Evolutionary conservation across 2,113 vertebrate species (phyloP).

Genomic region (Silurus asotus): DNA sequence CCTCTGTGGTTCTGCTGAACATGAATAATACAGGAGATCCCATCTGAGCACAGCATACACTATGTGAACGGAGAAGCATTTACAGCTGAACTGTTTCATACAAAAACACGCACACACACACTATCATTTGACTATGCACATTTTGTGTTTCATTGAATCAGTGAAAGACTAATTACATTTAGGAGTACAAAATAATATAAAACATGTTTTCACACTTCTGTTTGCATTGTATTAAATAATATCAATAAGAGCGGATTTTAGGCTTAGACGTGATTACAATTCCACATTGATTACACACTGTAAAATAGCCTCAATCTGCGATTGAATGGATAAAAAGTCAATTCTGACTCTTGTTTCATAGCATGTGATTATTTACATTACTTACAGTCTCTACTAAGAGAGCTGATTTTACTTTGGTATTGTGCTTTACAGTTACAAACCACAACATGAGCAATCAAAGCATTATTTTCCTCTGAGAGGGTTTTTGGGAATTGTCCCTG

Average conservation of each 20-base stretch:
- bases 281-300: constrained; percentile 15
- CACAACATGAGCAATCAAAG: not conserved
- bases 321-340: constrained; percentile 23
- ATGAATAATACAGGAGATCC: constrained; percentile 7
- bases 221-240: not conserved
- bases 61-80: not conserved
- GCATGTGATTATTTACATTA: not conserved
- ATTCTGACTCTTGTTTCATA: not conserved
- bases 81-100: not conserved
- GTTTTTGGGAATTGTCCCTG: not conserved
- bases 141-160: constrained; percentile 3
- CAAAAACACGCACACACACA: not conserved
- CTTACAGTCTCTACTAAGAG: no score
- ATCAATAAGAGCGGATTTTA: not conserved
- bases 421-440: not conserved
- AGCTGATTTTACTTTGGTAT: not conserved
- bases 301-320: constrained; percentile 24
- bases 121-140: not conserved
- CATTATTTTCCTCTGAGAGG: not conserved
- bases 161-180: not conserved
- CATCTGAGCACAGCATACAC: constrained; percentile 5
- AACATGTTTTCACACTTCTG: not conserved
- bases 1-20: not conserved
- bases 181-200: not conserved
- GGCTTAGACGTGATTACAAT: not conserved